These are phyloP conservation scores for Actinia equina DNA, from an alignment of 64 coral and sea anemone species.

Conservation along the genomic window DNA sequence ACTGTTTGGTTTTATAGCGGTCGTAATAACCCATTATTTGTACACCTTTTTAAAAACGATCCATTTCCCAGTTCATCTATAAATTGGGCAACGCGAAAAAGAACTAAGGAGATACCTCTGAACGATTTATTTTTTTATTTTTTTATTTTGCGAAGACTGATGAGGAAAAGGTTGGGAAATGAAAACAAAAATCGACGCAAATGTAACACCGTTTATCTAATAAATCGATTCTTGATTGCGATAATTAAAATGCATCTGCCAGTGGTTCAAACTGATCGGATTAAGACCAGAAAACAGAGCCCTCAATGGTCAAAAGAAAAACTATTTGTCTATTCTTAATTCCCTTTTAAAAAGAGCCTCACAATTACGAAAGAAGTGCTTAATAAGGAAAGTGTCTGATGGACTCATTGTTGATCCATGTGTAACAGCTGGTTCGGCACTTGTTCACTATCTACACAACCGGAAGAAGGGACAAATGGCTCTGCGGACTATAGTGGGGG, in stretches of 20 bases:
- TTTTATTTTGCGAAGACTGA: neutral
- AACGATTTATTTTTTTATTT: too few species aligned
- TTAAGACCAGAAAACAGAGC: neutral
- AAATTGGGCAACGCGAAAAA: neutral
- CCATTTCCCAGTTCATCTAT: neutral
- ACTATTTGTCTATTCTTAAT: conserved; percentile 4
- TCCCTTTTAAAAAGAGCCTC: conserved; percentile 13
- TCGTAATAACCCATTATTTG: neutral
- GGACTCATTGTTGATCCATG: conserved; percentile 4
- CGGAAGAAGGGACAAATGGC: neutral
- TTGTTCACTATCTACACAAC: neutral
- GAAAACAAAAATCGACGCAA: neutral
- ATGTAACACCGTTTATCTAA: neutral
- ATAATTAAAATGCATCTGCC: neutral
- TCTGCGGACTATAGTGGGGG: neutral
- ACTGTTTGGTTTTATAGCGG: neutral
- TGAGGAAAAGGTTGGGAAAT: neutral
- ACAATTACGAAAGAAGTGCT: conserved; percentile 3
- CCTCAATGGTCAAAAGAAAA: conserved; percentile 25
- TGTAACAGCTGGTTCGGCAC: neutral
- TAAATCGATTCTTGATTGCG: neutral
- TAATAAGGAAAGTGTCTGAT: conserved; percentile 15
- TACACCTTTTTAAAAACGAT: neutral
- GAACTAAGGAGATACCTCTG: too few species aligned
- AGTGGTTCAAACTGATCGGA: neutral